Base-by-base conservation (phyloP, 2,888 invertebrate genomes). In the Drosophila hamatofila region DNA sequence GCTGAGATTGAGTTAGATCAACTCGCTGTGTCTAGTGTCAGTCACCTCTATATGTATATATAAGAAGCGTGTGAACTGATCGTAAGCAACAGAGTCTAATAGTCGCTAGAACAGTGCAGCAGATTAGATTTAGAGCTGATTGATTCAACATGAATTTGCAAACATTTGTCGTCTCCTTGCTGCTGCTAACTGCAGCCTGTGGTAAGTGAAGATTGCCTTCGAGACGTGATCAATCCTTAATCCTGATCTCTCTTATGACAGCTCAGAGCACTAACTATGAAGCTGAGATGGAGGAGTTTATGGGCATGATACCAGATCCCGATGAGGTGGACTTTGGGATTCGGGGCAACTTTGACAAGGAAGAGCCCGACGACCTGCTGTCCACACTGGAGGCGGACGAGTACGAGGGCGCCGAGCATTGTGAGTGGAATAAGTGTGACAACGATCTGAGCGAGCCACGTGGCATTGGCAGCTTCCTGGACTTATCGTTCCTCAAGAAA, bases 351-450 rank as follows among this genome's bases (percentile, higher is more conserved):
- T 72, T 85, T 14, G 68, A 52, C 1, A 73, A 71, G 21, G 74
- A 72, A 0, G 75, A 79, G 18, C 30, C 67, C 2, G 79, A 78
- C 5, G 70, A 86, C 7, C 16, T 83, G 3, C 2, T 65, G 42
- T 49, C 41, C 9, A 42, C 73, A 0, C 39, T 88, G 42, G 46
- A 69, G 12, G 88, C 67, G 1, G 91, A 91, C 58, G 91, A 91
- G 60, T 72, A 81, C 33, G 81, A 84, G 27, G 80, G 66, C 1
- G 82, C 91, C 41, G 61, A 76, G 49, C 87, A 78, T 33, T 72
- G 69, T 25, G 82, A 56, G 37, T 91, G 91, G 91, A 77, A 90
- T 21, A 81, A 78, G 11, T 91, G 91, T 42, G 91, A 91, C 58
- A 89, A 91, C 18, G 87, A 91, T 60, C 61, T 91, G 18, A 72